Evolutionary conservation across 2,113 vertebrate genomes (phyloP), one percentile per base, ranked within the genome.

Genomic region (Nannobrachium achirus): DNA sequence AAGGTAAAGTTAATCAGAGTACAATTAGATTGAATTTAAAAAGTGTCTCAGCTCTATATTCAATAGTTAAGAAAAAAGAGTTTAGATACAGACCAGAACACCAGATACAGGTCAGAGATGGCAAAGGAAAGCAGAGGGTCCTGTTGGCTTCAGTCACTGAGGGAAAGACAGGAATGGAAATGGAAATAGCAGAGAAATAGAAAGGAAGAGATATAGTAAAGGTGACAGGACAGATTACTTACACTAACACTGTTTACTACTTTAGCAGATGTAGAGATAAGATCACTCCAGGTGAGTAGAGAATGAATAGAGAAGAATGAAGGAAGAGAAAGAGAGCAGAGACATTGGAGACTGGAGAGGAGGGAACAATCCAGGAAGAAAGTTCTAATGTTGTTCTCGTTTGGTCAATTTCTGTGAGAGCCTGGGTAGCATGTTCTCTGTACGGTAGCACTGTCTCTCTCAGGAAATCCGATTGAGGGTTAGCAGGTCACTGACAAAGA

Each of bases 81-180:
- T 55, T 63, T 33, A 78, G 76, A 80, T 85, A 91, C 80, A 85
- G 86, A 87, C 88, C 85, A 80, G 76, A 73, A 61, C 81, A 79
- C 63, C 76, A 81, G 65, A 45, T 58, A 89, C 66, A 80, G 79
- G 25, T 83, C 76, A 89, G 63, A 78, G 70, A 20, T 82, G 86
- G 77, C 65, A 85, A 79, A 87, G 81, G 81, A 85, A 76, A 89
- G 76, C 75, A 57, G 67, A 74, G 61, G 58, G 39, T 69, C 75
- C 57, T 61, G 76, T 63, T 74, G 42, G 78, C 58, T 68, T 73
- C 71, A 71, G 71, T n/a, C 70, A 50, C 88, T 88, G 69, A 63
- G 46, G 56, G 48, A 71, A 73, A 80, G 58, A 80, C 55, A 65
- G 57, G 44, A 66, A 51, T 66, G 45, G 59, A 55, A 52, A 49